These are phyloP conservation scores for Todus mexicanus DNA, from an alignment of 2,797 vertebrate genomes.

Conservation along the genomic window DNA sequence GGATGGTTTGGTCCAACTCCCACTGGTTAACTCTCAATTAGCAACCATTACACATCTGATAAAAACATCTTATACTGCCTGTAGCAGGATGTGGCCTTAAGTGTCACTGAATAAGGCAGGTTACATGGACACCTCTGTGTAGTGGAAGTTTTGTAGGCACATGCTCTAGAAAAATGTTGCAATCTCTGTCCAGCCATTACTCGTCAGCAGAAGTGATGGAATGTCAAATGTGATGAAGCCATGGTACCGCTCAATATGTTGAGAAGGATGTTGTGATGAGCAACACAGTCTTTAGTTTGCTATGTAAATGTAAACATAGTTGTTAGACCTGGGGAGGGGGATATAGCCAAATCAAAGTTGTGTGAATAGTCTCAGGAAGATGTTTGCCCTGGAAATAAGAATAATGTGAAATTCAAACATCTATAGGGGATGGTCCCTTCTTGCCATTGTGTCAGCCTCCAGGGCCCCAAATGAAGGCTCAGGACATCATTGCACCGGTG, in stretches of 20 bases:
- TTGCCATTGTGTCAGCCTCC: neutral
- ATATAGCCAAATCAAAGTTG: neutral
- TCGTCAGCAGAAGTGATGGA: neutral
- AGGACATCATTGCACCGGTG: neutral
- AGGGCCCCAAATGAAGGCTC: neutral
- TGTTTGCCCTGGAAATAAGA: neutral
- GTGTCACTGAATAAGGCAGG: neutral
- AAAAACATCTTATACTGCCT: neutral
- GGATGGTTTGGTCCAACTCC: conserved; percentile 36
- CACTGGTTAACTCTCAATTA: conserved; percentile 47
- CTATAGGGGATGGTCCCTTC: neutral
- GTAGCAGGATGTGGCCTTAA: conserved; percentile 32
- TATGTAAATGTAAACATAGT: neutral
- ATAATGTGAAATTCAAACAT: neutral
- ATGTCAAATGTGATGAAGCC: neutral
- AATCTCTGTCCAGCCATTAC: neutral
- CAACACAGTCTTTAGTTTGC: neutral
- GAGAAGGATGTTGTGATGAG: neutral
- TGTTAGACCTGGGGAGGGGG: neutral
- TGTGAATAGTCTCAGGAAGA: neutral
- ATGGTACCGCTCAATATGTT: neutral
- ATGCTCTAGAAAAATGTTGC: neutral
- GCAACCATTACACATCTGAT: conserved; percentile 12
- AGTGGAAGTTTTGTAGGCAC: neutral
- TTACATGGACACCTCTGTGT: neutral